A percentile compares a stretch with the other conserved stretches of the same genome.
phyloP scores from a whole-genome alignment of 2,888 invertebrate species.

The Diplolepis rosae region DNA sequence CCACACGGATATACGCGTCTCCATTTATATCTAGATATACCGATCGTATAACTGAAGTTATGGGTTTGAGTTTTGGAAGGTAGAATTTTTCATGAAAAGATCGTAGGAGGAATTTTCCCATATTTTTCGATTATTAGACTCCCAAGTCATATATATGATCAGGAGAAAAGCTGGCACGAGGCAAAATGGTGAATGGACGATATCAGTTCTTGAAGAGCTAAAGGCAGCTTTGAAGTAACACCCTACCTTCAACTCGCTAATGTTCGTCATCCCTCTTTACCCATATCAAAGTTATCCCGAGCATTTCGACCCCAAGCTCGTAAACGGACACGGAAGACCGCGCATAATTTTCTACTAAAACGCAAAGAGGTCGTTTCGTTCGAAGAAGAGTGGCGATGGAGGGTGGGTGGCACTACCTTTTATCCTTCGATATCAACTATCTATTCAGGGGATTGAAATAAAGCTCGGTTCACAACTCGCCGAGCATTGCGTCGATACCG shows the following conservation, averaged over 20 bases:
- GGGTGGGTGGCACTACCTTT: conserved; percentile 23
- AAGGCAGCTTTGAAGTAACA: conserved; percentile 36
- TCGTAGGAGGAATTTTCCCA: conserved; percentile 61
- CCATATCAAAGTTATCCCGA: conserved; percentile 36
- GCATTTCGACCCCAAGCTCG: conserved; percentile 54
- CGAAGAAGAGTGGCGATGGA: conserved; percentile 40
- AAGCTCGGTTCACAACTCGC: conserved; percentile 47
- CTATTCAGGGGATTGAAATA: conserved; percentile 53
- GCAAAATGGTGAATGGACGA: too few relatives aligned
- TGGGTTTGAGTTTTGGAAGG: conserved; percentile 44
- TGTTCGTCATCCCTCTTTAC: conserved; percentile 44
- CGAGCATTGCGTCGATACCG: conserved; percentile 37
- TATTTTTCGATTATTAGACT: conserved; percentile 64
- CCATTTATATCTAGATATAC: conserved; percentile 37
- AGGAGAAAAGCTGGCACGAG: conserved; percentile 38
- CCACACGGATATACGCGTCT: conserved; percentile 37
- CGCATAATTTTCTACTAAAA: conserved; percentile 69
- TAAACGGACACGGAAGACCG: conserved; percentile 67
- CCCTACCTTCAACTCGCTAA: conserved; percentile 46
- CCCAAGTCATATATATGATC: conserved; percentile 40
- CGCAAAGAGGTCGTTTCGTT: conserved; percentile 64
- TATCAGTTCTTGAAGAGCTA: too few relatives aligned
- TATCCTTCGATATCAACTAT: conserved; percentile 45
- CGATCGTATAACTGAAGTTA: conserved; percentile 45
- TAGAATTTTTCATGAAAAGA: conserved; percentile 31